Base-by-base conservation (phyloP, 2,888 invertebrate genomes). In the Plutella xylostella region DNA sequence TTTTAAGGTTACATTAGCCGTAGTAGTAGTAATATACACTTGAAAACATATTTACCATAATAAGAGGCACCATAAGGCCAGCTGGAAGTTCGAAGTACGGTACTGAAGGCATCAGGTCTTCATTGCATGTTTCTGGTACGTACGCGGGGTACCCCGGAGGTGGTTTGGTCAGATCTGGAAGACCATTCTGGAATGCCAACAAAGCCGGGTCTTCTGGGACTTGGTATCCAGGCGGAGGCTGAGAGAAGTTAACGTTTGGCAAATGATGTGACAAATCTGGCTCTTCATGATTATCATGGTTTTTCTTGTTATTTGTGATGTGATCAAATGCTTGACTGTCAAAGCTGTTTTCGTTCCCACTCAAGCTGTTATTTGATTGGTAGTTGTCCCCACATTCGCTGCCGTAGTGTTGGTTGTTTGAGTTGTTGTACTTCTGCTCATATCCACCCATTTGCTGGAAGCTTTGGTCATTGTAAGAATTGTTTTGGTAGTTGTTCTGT, bases 61-160 rank as follows among this genome's bases (percentile, higher is more conserved):
- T 93, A 12, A 98, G 87, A n/a, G 98, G 96, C 46, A 97, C 97
- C 92, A 99, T 98, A 17, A 99, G 86, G 37, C 98, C 98, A 45
- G 98, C 98, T 2, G 99, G 98, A 52, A 98, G 85, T 68, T 98
- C 98, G 70, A 93, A 98, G 72, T 98, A 99, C 42, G 98, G 97
- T 57, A 94, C 92, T 20, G 93, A 91, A 20, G 97, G 97, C 79
- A 94, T 89, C 52, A 94, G 78, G 50, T 94, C 93, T 57, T 93
- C 92, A 60, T 69, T 78, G 55, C 69, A 82, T 45, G 79, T 58
- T 52, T 85, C 82, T 9, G 72, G 64, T n/a, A n/a, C n/a, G 72
- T 86, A 65, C 55, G 82, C 64, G 55, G 80, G 85, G 63, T 92
- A 94, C 22, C 93, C 93, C 4, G 95, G 94, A 0, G 95, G 95